Evolutionary conservation across 2,113 vertebrate species (phyloP), one percentile per base, ranked within the genome.

Genomic region (Pongo pygmaeus): DNA sequence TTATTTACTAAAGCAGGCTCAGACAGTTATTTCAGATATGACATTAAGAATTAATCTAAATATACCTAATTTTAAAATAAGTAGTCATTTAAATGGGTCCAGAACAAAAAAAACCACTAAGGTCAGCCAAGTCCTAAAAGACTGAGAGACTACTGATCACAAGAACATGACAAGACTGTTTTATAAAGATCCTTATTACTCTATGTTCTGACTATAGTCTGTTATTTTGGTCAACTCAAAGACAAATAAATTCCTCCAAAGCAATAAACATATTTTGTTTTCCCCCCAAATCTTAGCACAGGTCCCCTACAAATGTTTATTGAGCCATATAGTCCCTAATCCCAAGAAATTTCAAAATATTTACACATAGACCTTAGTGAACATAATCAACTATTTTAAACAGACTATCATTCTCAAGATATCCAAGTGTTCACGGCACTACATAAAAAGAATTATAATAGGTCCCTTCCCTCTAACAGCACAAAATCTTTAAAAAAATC

Each of bases 11-110:
- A 92, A 77, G 46, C 2, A 77, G 30, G 27, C n/a, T 83, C 91
- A 87, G 23, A 52, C 6, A 48, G 13, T 69, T 89, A 75, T 83
- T 94, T 95, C 38, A 95, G 50, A 91, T 3, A 95, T 25, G 20
- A 40, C n/a, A 70, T 69, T 94, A 94, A 52, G 5, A 85, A 97
- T 94, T 79, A 75, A 97, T 78, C 91, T 95, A 91, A 97, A 93
- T 30, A 46, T 74, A 90, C 43, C 8, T 89, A 86, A 95, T 46
- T 91, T 95, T 92, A 97, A 87, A 89, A 52, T 46, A 38, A 13
- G 30, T 17, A 84, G 80, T 80, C 50, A 93, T 84, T 85, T 96
- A 93, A 95, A 75, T 52, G 38, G 61, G 8, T 86, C n/a, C 57
- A 95, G 35, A 84, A 64, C 61, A 91, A 97, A 95, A 90, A n/a